A percentile compares a stretch with the other conserved stretches of the same genome.
phyloP scores from a whole-genome alignment of 2,888 invertebrate species.

The Homarus gammarus region DNA sequence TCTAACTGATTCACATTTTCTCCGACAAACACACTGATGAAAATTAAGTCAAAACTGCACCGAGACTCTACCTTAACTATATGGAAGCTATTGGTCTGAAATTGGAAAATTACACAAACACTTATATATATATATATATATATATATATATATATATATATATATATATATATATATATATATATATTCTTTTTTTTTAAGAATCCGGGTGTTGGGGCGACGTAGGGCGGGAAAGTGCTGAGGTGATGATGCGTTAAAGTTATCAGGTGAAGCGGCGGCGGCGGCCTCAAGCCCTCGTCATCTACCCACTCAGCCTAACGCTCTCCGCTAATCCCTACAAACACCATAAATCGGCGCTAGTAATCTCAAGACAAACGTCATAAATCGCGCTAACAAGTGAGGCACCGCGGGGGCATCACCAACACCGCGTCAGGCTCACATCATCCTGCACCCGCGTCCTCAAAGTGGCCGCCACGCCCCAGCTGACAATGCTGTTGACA shows the following conservation, averaged over 20 bases:
- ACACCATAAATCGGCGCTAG: constrained; percentile 39
- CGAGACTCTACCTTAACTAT: no score
- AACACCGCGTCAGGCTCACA: background rate
- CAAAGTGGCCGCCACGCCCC: background rate
- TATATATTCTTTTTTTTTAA: no score
- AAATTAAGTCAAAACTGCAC: no score
- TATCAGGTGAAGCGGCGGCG: background rate
- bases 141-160: no score
- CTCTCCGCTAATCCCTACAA: constrained; percentile 42
- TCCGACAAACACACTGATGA: no score
- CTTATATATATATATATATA: no score
- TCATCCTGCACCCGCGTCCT: background rate
- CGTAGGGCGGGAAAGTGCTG: background rate
- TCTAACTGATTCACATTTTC: no score
- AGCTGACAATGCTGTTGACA: no score
- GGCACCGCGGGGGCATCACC: constrained; percentile 3
- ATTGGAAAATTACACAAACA: no score
- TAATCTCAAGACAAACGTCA: constrained; percentile 43
- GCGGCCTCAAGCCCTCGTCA: constrained; percentile 14
- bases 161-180: no score
- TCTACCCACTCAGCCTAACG: constrained; percentile 15
- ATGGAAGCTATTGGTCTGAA: no score
- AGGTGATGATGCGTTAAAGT: background rate
- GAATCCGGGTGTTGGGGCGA: no score
- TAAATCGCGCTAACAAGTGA: constrained; percentile 28